Conservation (phyloP, 2,113 vertebrate species). For the Eptesicus fuscus region DNA sequence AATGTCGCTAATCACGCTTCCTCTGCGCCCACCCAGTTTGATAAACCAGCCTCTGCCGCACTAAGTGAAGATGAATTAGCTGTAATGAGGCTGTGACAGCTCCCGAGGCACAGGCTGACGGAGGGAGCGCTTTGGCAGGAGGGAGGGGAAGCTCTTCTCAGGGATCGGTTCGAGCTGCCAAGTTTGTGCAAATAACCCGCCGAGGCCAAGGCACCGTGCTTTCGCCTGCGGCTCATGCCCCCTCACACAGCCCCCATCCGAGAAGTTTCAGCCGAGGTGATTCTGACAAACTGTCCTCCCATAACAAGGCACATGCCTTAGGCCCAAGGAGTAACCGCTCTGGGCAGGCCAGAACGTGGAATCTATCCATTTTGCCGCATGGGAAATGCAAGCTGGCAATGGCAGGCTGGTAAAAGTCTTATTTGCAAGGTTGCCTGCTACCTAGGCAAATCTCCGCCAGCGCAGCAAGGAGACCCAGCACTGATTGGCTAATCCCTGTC, state of each 20-base stretch:
- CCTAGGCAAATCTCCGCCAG: not conserved
- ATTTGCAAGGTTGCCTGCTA: not conserved
- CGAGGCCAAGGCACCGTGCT: not conserved
- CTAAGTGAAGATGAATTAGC: conserved; percentile 73
- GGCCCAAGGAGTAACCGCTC: not conserved
- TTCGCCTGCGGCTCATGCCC: not conserved
- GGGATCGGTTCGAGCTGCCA: not conserved
- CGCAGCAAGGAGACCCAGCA: not conserved
- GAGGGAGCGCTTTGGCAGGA: conserved; percentile 45
- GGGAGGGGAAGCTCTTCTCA: conserved; percentile 10
- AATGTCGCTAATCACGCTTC: conserved; percentile 70
- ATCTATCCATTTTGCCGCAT: not conserved
- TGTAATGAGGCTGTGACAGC: conserved; percentile 74
- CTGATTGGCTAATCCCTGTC: not conserved
- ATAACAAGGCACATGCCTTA: not conserved
- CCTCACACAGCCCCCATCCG: not conserved
- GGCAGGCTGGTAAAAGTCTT: not conserved
- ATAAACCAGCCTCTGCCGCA: conserved; percentile 68
- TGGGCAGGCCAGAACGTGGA: not conserved
- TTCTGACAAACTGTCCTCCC: not conserved
- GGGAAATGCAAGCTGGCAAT: not conserved
- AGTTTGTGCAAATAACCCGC: not conserved
- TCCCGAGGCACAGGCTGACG: conserved; percentile 55
- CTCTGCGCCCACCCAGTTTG: conserved; percentile 67
- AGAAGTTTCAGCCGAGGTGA: not conserved